A percentile compares a stretch with the other conserved stretches of the same genome.
phyloP scores from a whole-genome alignment of 2,797 vertebrate species.

The Diceros bicornis region DNA sequence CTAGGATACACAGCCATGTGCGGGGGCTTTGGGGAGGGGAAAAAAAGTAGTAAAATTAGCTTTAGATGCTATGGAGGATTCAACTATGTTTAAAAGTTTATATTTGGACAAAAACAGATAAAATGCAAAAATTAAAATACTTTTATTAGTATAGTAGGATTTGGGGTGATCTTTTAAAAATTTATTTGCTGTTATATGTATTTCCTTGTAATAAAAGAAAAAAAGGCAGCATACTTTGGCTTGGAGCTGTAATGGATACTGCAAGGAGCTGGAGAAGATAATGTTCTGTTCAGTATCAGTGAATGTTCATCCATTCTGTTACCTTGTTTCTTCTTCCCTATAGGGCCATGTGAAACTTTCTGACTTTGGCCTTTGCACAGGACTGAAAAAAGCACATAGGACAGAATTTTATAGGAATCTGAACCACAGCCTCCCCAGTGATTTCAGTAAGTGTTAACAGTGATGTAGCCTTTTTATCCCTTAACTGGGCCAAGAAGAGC shows the following conservation, averaged over 20 bases:
- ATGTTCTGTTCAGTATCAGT: neutral
- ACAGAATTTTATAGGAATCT: constrained; percentile 99
- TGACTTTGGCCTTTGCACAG: constrained; percentile 99
- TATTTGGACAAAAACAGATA: constrained; percentile 41
- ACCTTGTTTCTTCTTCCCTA: neutral
- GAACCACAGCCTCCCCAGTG: constrained; percentile 97
- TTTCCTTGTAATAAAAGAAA: neutral
- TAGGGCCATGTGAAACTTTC: constrained; percentile 99
- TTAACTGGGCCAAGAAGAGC: constrained; percentile 38
- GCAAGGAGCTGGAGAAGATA: neutral
- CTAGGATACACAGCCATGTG: no score
- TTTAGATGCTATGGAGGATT: constrained; percentile 14
- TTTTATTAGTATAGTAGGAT: constrained; percentile 6
- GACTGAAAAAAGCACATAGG: constrained; percentile 97
- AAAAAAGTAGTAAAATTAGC: neutral
- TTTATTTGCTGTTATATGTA: neutral
- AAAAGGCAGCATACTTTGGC: neutral
- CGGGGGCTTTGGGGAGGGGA: no score
- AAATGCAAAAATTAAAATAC: constrained; percentile 12
- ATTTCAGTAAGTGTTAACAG: constrained; percentile 95
- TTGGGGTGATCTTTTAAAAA: neutral
- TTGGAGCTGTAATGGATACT: neutral
- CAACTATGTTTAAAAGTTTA: neutral
- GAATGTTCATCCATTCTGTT: neutral
- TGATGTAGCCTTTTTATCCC: neutral